A percentile compares a stretch with the other conserved stretches of the same genome.
These are phyloP conservation scores for Augiades crinisus DNA, from an alignment of 2,888 invertebrate species.

Conservation along the genomic window DNA sequence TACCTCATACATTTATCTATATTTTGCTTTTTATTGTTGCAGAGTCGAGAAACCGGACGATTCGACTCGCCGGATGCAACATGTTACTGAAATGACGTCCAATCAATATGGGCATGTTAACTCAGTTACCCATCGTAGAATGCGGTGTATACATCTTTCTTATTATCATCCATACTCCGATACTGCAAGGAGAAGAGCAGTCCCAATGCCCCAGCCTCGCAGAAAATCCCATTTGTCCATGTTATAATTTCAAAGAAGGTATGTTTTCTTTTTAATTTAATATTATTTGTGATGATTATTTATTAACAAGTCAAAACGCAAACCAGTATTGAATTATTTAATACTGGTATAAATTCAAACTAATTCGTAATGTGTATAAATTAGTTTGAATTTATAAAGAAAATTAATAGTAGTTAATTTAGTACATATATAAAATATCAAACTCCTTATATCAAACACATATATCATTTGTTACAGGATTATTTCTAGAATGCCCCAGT, in stretches of 20 bases:
- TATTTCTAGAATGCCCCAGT: slow-evolving; percentile 94
- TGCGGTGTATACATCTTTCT: slow-evolving; percentile 80
- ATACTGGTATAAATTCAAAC: no score
- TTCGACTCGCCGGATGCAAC: slow-evolving; percentile 55
- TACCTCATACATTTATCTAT: no score
- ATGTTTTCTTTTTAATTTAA: slow-evolving; percentile 39
- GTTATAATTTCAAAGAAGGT: slow-evolving; percentile 96
- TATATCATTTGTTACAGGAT: slow-evolving; percentile 68
- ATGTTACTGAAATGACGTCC: slow-evolving; percentile 73
- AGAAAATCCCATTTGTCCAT: slow-evolving; percentile 92
- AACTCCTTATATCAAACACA: no score
- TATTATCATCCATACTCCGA: slow-evolving; percentile 70
- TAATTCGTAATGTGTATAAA: no score
- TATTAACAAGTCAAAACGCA: no score
- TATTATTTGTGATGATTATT: no score
- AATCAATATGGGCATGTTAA: slow-evolving; percentile 63
- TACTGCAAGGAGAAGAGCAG: slow-evolving; percentile 79
- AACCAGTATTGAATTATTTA: no score
- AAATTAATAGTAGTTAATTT: no score
- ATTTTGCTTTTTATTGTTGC: slow-evolving; percentile 32
- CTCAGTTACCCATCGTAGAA: slow-evolving; percentile 63
- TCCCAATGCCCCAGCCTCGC: slow-evolving; percentile 87
- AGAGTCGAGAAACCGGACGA: slow-evolving; percentile 30
- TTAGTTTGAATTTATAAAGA: no score
- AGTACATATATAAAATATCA: no score